These are phyloP conservation scores for Sesamia inferens DNA, from an alignment of 2,888 invertebrate species.

Conservation along the genomic window DNA sequence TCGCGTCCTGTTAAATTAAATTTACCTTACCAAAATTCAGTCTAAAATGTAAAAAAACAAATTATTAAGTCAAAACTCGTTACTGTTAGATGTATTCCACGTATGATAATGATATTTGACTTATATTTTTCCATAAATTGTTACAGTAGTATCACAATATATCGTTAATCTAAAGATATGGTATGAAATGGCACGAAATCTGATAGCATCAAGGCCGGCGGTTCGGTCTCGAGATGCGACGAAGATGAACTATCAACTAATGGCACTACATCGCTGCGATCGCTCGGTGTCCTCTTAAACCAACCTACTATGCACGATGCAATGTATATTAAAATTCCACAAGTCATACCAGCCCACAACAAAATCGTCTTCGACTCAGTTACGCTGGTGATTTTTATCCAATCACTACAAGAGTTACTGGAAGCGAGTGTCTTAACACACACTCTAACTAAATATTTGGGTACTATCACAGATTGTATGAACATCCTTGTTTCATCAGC, in stretches of 20 bases:
- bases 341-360: constrained; percentile 74
- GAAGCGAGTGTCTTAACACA: constrained; percentile 67
- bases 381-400: constrained; percentile 49
- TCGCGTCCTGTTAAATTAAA: constrained; percentile 20
- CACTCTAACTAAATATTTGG: constrained; percentile 67
- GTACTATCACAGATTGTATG: constrained; percentile 67
- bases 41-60: constrained; percentile 43
- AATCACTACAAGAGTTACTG: constrained; percentile 64
- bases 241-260: constrained; percentile 73
- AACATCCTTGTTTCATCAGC: constrained; percentile 65
- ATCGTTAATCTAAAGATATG: constrained; percentile 63
- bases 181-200: constrained; percentile 74
- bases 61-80: constrained; percentile 28
- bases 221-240: constrained; percentile 73
- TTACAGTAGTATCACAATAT: constrained; percentile 53
- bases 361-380: constrained; percentile 60
- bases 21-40: constrained; percentile 41
- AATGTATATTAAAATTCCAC: constrained; percentile 73
- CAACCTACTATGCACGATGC: constrained; percentile 71
- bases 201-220: constrained; percentile 74
- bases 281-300: constrained; percentile 59
- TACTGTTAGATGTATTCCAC: constrained; percentile 19
- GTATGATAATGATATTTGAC: constrained; percentile 12
- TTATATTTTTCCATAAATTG: constrained; percentile 6
- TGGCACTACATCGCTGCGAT: constrained; percentile 71